phyloP scores from a whole-genome alignment of 2,888 invertebrate genomes.

The Luperina nickerlii region DNA sequence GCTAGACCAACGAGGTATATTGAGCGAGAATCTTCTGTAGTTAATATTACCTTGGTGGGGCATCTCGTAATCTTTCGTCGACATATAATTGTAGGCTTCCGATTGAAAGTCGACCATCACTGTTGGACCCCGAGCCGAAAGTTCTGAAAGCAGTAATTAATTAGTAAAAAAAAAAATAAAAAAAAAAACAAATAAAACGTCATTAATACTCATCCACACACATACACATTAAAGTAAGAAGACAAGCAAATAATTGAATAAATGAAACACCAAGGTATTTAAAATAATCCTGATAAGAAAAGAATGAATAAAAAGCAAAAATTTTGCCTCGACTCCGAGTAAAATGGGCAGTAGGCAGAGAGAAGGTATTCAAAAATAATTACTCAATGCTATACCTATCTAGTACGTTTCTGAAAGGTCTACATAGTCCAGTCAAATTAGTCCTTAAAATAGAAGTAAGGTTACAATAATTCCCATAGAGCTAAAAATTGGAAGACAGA shows the following conservation, averaged over 20 bases:
- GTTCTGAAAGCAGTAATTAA: constrained; percentile 73
- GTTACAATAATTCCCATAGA: too few relatives aligned
- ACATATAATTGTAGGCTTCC: constrained; percentile 86
- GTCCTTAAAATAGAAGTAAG: too few relatives aligned
- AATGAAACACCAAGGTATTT: background rate
- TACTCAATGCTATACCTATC: background rate
- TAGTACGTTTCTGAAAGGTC: background rate
- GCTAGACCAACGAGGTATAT: background rate
- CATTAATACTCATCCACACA: background rate
- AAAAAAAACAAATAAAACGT: background rate
- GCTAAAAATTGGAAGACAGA: too few relatives aligned
- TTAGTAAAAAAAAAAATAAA: background rate
- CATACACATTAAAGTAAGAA: background rate
- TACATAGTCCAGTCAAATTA: too few relatives aligned
- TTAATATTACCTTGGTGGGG: constrained; percentile 82
- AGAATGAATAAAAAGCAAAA: background rate
- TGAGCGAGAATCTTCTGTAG: background rate
- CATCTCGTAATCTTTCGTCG: constrained; percentile 84
- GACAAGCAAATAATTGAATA: background rate
- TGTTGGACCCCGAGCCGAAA: constrained; percentile 70
- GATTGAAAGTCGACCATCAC: constrained; percentile 80
- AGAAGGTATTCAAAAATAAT: background rate
- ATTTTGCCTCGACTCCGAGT: background rate
- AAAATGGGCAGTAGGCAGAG: background rate
- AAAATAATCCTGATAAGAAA: background rate